These are phyloP conservation scores for Rhipidura dahli DNA, from an alignment of 2,113 vertebrate genomes.

Conservation along the genomic window DNA sequence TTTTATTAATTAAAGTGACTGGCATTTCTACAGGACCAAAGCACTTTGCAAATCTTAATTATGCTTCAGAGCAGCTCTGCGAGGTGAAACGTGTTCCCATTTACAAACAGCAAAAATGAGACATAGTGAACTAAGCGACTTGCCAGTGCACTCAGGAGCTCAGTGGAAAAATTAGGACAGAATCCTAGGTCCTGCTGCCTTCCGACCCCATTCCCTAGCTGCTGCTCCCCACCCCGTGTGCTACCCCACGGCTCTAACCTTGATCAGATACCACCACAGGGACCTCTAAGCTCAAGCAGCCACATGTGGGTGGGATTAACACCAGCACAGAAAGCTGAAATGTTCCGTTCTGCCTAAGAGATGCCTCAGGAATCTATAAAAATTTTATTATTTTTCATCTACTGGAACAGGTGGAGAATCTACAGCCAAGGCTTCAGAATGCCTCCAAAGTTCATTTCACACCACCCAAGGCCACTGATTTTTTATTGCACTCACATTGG, in stretches of 20 bases:
- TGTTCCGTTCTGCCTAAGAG: background rate
- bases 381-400: slow-evolving; percentile 8
- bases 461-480: background rate
- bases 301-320: background rate
- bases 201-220: background rate
- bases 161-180: background rate
- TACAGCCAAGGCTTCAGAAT: background rate
- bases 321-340: background rate
- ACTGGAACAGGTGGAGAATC: slow-evolving; percentile 1
- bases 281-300: background rate
- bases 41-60: slow-evolving; percentile 60
- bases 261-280: background rate
- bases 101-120: slow-evolving; percentile 50
- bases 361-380: slow-evolving; percentile 8
- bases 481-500: background rate
- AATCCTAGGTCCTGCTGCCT: background rate
- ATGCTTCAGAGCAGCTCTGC: slow-evolving; percentile 15
- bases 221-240: background rate
- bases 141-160: background rate
- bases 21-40: slow-evolving; percentile 46
- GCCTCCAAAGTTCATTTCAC: background rate
- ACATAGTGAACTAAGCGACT: background rate
- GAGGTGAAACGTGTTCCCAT: slow-evolving; percentile 48
- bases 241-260: background rate
- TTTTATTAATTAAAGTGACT: slow-evolving; percentile 61